Base-by-base conservation (phyloP, 2,888 invertebrate species). In the Diplazon laetatorius region DNA sequence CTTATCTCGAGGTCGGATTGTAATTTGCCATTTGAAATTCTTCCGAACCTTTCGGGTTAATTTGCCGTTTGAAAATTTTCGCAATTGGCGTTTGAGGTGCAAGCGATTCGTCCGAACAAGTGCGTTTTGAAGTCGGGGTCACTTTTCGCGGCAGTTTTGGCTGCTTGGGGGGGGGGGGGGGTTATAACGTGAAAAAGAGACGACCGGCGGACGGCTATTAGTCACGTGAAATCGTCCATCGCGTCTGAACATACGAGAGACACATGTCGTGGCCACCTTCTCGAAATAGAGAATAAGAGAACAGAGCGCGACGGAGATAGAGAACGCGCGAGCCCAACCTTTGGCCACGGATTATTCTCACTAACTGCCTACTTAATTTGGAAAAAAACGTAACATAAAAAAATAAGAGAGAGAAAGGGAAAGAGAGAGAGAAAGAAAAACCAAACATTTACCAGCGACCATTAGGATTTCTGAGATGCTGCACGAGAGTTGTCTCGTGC, bases 211-310 rank as follows among this genome's bases (percentile, higher is more conserved):
- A 87, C 87, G 83, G 86, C 88, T 89, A 91, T 91, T 90, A 90
- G 90, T 91, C 90, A 91, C 86, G 86, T 87, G 89, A 91, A 91
- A 91, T 91, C 90, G 90, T 89, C 88, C 90, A 90, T 91, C 86
- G 87, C 90, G 90, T 91, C 90, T 91, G 90, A 89, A 88, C 90
- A 90, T 90, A 89, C 90, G 90, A 90, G 89, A 82, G 89, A 88
- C 90, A 91, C 87, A 89, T 91, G 90, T 88, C 85, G 82, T 76
- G 69, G 55, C 78, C 70, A 70, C 85, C 83, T n/a, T 86, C 88
- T 86, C 83, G 84, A 88, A 89, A 89, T 89, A n/a, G n/a, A 89
- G 87, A 87, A 82, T 79, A 82, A 76, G 82, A 83, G 60, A 74
- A 76, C 25, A 42, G 65, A 60, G 39, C 48, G 44, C 39, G 57